Base-by-base conservation (phyloP, 2,888 invertebrate species). In the Allophyes oxyacanthae region DNA sequence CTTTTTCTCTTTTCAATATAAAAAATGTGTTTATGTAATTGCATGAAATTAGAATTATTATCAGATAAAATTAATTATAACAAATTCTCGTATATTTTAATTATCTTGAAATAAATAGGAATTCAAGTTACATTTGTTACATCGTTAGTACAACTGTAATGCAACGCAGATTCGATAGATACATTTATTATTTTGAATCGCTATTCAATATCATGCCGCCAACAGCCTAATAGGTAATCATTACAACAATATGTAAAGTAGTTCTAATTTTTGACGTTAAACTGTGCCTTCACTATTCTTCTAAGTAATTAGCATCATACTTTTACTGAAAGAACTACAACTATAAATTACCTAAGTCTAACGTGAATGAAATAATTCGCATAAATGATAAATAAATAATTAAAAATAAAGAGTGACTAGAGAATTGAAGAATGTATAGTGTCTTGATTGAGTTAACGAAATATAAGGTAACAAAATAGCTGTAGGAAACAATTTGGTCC, bases 71-170 rank as follows among this genome's bases (percentile, higher is more conserved):
- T n/a, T n/a, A n/a, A n/a, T n/a, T n/a, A n/a, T n/a, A n/a, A n/a
- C n/a, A n/a, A n/a, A n/a, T n/a, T n/a, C n/a, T n/a, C n/a, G n/a
- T n/a, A n/a, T n/a, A n/a, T n/a, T n/a, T n/a, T n/a, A n/a, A n/a
- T 20, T 20, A 36, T 36, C 43, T 45, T 45, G 36, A 45, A 9
- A 45, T 36, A 41, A 41, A 41, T 41, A 38, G 28, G 30, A n/a
- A 54, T 51, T 44, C 44, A 5, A 48, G 14, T 60, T 28, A 41
- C 33, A 48, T 54, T 41, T 41, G 33, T 51, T 52, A 46, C 45
- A 40, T 42, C 13, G 11, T 48, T 45, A 42, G 59, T 64, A 64
- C 64, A 59, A 59, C 38, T 34, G 51, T 49, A 48, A 37, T 36
- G 20, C 32, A 36, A 34, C 32, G 26, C 32, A 34, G 6, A 49